These are phyloP conservation scores for Ptychodera flava DNA, from an alignment of 35 echinoderm and acorn worm species.

Conservation along the genomic window DNA sequence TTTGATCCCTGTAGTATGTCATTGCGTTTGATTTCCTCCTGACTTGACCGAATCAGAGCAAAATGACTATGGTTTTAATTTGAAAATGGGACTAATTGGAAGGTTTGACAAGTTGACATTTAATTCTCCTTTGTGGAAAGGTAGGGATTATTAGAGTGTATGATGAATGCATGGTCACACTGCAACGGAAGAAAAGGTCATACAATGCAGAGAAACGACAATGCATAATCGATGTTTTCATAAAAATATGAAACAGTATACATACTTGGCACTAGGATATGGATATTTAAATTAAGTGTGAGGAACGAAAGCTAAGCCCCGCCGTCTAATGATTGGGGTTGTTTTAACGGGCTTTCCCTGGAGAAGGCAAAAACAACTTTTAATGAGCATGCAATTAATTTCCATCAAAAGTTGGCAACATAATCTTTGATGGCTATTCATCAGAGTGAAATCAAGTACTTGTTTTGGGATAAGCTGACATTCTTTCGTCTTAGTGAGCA, in stretches of 20 bases:
- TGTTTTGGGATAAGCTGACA: not conserved
- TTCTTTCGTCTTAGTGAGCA: not conserved
- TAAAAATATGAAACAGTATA: conserved; percentile 3
- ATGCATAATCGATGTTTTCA: not conserved
- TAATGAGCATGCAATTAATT: not conserved
- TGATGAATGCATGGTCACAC: not conserved
- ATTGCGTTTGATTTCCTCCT: too few relatives aligned
- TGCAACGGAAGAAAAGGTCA: not conserved
- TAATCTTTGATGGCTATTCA: not conserved
- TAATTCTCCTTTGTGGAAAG: not conserved
- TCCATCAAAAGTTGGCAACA: not conserved
- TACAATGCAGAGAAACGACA: not conserved
- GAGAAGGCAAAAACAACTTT: not conserved
- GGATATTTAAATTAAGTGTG: not conserved
- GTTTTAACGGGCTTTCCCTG: not conserved
- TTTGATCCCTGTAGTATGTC: too few relatives aligned
- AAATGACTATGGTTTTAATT: too few relatives aligned
- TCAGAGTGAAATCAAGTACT: not conserved
- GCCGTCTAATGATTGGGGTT: not conserved
- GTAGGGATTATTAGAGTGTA: not conserved
- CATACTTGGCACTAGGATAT: not conserved
- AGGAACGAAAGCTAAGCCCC: not conserved
- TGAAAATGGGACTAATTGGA: too few relatives aligned
- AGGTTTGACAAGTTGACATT: not conserved
- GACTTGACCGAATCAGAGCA: too few relatives aligned